Evolutionary conservation across 1,140 invertebrate genomes (phyloP).

Genomic region (Diuraphis noxia): DNA sequence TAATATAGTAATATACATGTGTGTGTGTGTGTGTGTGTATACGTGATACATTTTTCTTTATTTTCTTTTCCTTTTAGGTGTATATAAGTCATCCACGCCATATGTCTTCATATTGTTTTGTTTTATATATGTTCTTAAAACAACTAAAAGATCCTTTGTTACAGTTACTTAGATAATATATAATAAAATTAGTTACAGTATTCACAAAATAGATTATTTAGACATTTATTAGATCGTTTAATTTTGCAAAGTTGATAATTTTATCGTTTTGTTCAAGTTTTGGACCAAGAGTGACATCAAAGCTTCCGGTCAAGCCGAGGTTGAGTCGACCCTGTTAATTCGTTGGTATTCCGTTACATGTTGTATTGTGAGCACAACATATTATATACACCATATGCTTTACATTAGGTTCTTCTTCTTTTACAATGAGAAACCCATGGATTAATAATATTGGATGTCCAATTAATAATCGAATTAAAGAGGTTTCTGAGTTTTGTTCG

Average conservation of each 20-base stretch:
- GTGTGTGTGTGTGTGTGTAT: too few species aligned
- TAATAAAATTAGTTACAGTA: too few species aligned
- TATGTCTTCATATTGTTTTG: too few species aligned
- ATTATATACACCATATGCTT: not conserved
- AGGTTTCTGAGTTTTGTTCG: not conserved
- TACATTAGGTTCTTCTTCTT: not conserved
- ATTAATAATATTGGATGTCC: not conserved
- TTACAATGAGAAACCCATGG: not conserved
- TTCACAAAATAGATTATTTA: too few species aligned
- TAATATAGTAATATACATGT: too few species aligned
- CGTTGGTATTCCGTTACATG: not conserved
- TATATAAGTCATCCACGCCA: too few species aligned
- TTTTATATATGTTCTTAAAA: too few species aligned
- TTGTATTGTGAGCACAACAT: not conserved
- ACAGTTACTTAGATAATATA: too few species aligned
- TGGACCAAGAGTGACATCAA: not conserved
- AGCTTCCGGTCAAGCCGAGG: not conserved
- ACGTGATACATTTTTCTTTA: too few species aligned
- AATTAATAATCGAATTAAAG: not conserved
- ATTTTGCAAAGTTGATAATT: not conserved
- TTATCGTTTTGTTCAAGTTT: not conserved
- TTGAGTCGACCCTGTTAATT: not conserved
- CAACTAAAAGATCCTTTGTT: too few species aligned
- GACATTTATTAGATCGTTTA: not conserved
- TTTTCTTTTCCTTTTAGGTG: too few species aligned